These are phyloP conservation scores for Hydractinia echinata DNA, from an alignment of 30 jellyfish, hydroid and myxozoan genomes.

Conservation along the genomic window DNA sequence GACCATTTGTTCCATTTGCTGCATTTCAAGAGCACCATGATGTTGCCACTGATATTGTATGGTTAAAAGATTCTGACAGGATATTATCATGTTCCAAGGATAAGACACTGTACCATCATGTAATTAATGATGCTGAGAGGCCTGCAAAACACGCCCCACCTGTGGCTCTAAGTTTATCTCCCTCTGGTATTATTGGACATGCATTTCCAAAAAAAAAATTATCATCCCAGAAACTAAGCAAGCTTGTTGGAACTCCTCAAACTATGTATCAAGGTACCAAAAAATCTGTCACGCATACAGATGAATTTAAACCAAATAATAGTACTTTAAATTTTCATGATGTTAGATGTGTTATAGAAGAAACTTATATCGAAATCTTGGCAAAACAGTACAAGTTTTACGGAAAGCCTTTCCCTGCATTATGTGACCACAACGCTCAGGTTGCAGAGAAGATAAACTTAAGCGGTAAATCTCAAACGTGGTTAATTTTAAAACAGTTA, in stretches of 20 bases:
- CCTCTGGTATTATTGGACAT: slow-evolving; percentile 71
- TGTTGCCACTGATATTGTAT: slow-evolving; percentile 83
- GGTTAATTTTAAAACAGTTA: slow-evolving; percentile 56
- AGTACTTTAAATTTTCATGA: slow-evolving; percentile 61
- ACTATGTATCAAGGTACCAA: slow-evolving; percentile 24
- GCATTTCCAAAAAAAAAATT: slow-evolving; percentile 56
- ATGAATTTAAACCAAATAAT: slow-evolving; percentile 64
- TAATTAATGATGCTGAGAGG: slow-evolving; percentile 71
- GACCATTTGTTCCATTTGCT: slow-evolving; percentile 95
- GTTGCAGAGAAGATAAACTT: slow-evolving; percentile 55
- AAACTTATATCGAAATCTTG: slow-evolving; percentile 10
- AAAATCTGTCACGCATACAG: slow-evolving; percentile 42
- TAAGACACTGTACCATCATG: slow-evolving; percentile 64
- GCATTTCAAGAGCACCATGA: slow-evolving; percentile 82
- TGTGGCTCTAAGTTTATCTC: slow-evolving; percentile 86
- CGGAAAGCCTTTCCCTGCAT: slow-evolving; percentile 34
- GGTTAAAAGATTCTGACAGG: slow-evolving; percentile 90
- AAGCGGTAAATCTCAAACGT: slow-evolving; percentile 70
- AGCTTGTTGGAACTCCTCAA: slow-evolving; percentile 47
- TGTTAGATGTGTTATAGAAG: slow-evolving; percentile 26
- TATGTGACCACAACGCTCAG: slow-evolving; percentile 53
- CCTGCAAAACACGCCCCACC: slow-evolving; percentile 98
- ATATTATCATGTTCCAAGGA: slow-evolving; percentile 87
- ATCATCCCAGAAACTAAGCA: slow-evolving; percentile 28
- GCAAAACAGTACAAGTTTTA: slow-evolving; percentile 42